A percentile compares a stretch with the other conserved stretches of the same genome.
phyloP scores from a whole-genome alignment of 2,888 invertebrate species.

The Cabera pusaria region DNA sequence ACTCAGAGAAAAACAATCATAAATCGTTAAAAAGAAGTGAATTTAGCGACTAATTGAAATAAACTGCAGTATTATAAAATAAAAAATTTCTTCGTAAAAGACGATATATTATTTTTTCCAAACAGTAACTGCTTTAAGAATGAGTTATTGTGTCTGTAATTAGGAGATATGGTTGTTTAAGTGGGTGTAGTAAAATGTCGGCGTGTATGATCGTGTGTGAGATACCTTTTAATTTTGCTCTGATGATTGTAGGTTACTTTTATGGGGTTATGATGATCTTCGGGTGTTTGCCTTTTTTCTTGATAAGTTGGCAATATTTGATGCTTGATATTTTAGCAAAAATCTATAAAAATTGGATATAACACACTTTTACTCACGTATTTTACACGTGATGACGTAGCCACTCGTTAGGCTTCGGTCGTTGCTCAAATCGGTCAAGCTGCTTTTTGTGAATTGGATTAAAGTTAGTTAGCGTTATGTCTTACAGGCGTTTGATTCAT shows the following conservation, averaged over 20 bases:
- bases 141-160: slow-evolving; percentile 43
- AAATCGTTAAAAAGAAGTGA: slow-evolving; percentile 52
- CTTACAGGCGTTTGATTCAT: too few species aligned
- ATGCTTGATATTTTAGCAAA: too few species aligned
- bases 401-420: too few species aligned
- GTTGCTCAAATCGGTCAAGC: too few species aligned
- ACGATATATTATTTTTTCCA: slow-evolving; percentile 35
- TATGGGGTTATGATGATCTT: slow-evolving; percentile 13
- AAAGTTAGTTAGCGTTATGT: too few species aligned
- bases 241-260: slow-evolving; percentile 12
- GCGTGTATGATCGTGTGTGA: slow-evolving; percentile 12
- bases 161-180: slow-evolving; percentile 45
- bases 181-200: slow-evolving; percentile 34
- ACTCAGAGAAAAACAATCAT: slow-evolving; percentile 47
- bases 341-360: too few species aligned
- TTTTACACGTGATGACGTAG: too few species aligned
- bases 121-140: slow-evolving; percentile 26
- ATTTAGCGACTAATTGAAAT: slow-evolving; percentile 59
- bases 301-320: slow-evolving; percentile 4
- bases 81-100: slow-evolving; percentile 15
- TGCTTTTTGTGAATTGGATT: too few species aligned
- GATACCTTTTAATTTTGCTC: slow-evolving; percentile 20
- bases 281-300: slow-evolving; percentile 1
- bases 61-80: slow-evolving; percentile 39
- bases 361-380: too few species aligned